Conservation (phyloP, 92 coral and sea anemone genomes). For the Heliopora coerulea region DNA sequence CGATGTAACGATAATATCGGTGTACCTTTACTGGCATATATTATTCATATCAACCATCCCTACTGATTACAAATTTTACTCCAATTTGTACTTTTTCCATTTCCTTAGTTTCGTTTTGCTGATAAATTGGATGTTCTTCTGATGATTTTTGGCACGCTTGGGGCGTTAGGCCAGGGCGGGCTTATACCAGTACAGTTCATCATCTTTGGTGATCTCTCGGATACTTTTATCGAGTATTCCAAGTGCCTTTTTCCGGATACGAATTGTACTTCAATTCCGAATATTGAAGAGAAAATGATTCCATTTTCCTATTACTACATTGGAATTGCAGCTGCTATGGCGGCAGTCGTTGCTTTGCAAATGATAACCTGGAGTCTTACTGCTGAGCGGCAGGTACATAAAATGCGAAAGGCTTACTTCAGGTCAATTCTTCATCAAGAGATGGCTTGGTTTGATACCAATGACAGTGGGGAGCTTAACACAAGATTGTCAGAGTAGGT, state of each 20-base stretch:
- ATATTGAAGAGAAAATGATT: constrained; percentile 69
- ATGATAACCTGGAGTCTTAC: constrained; percentile 74
- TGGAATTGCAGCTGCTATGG: constrained; percentile 69
- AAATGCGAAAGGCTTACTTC: constrained; percentile 75
- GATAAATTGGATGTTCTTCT: constrained; percentile 62
- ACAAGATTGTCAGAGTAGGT: constrained; percentile 89
- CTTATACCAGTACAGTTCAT: constrained; percentile 84
- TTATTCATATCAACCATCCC: too few species aligned
- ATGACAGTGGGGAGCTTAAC: constrained; percentile 86
- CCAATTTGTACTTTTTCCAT: not conserved
- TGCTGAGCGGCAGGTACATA: constrained; percentile 79
- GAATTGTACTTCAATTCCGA: constrained; percentile 23
- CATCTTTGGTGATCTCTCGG: constrained; percentile 81
- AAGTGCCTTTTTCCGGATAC: not conserved
- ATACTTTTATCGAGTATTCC: constrained; percentile 57
- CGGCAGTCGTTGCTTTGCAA: constrained; percentile 64
- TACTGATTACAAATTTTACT: too few species aligned
- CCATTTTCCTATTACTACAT: constrained; percentile 72
- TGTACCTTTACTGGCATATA: too few species aligned
- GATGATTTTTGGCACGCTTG: constrained; percentile 63
- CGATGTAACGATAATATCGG: too few species aligned
- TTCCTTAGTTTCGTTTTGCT: constrained; percentile 72
- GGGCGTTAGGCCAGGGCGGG: constrained; percentile 83
- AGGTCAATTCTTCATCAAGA: constrained; percentile 81
- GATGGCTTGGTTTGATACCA: constrained; percentile 96